These are phyloP conservation scores for Erebia palarica DNA, from an alignment of 2,888 invertebrate genomes.

Conservation along the genomic window DNA sequence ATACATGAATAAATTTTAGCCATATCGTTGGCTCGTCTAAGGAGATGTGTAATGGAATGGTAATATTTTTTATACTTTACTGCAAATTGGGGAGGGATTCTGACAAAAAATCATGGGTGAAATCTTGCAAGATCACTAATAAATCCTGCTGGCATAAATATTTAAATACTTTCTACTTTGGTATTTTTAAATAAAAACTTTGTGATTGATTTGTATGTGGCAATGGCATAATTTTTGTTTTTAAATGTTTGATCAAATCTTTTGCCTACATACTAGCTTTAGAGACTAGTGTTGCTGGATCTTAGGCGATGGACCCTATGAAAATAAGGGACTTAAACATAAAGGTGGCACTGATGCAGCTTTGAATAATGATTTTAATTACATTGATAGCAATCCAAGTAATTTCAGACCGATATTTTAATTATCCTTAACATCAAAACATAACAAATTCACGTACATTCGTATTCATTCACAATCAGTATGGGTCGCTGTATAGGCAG, in stretches of 20 bases:
- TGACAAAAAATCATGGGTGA: not conserved
- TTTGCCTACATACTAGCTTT: too few species aligned
- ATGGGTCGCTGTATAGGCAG: constrained; percentile 10
- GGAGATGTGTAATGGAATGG: constrained; percentile 49
- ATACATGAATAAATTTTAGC: constrained; percentile 58
- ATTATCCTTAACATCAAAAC: not conserved
- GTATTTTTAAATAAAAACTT: too few species aligned
- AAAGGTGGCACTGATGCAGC: too few species aligned
- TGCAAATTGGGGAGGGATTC: constrained; percentile 32
- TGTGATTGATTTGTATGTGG: too few species aligned
- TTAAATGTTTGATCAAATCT: too few species aligned
- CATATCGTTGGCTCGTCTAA: constrained; percentile 54
- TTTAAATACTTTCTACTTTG: not conserved
- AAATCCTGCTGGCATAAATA: not conserved
- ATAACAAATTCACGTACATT: not conserved
- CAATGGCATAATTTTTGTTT: too few species aligned
- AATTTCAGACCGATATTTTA: too few species aligned
- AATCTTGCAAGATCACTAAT: not conserved
- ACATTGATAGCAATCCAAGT: too few species aligned
- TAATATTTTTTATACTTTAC: constrained; percentile 44
- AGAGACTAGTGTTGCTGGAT: too few species aligned
- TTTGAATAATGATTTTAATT: too few species aligned
- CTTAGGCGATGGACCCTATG: too few species aligned
- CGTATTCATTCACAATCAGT: constrained; percentile 10
- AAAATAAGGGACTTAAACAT: too few species aligned